Evolutionary conservation across 2,797 vertebrate genomes (phyloP).

Genomic region (Gila robusta): DNA sequence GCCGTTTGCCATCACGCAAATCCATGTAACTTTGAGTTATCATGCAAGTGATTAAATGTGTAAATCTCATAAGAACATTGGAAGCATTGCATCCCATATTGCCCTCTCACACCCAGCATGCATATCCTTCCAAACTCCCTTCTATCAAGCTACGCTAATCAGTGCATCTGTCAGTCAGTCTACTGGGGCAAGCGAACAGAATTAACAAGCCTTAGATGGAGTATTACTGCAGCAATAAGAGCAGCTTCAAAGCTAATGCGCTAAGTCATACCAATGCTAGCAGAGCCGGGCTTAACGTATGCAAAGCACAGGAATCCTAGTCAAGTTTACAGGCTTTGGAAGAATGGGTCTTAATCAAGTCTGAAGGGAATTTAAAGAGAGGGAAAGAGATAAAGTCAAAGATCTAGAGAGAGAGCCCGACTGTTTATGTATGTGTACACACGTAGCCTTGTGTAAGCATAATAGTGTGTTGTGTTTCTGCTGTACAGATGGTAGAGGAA

Average conservation of each 20-base stretch:
- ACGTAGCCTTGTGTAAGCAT: slow-evolving; percentile 24
- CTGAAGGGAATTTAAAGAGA: slow-evolving; percentile 48
- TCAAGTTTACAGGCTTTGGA: slow-evolving; percentile 47
- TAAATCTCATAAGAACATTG: slow-evolving; percentile 79
- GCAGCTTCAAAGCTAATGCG: slow-evolving; percentile 58
- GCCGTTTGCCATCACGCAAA: not conserved
- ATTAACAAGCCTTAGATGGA: slow-evolving; percentile 71
- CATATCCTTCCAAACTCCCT: slow-evolving; percentile 74
- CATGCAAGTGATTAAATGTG: slow-evolving; percentile 67
- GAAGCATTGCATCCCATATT: slow-evolving; percentile 63
- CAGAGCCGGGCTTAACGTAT: slow-evolving; percentile 52
- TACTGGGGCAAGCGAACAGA: slow-evolving; percentile 66
- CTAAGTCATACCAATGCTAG: slow-evolving; percentile 55
- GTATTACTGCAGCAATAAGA: slow-evolving; percentile 61
- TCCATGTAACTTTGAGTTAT: slow-evolving; percentile 38
- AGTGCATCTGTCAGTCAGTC: slow-evolving; percentile 74
- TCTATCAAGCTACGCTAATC: slow-evolving; percentile 74
- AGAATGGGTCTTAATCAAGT: slow-evolving; percentile 55
- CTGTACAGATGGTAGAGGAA: slow-evolving; percentile 36
- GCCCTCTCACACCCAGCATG: slow-evolving; percentile 65
- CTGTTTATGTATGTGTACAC: slow-evolving; percentile 24
- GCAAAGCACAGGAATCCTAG: slow-evolving; percentile 52
- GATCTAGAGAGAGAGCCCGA: slow-evolving; percentile 10
- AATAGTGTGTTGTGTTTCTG: slow-evolving; percentile 14
- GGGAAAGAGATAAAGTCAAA: slow-evolving; percentile 16